These are phyloP conservation scores for Manis javanica DNA, from an alignment of 2,797 vertebrate genomes.

Conservation along the genomic window DNA sequence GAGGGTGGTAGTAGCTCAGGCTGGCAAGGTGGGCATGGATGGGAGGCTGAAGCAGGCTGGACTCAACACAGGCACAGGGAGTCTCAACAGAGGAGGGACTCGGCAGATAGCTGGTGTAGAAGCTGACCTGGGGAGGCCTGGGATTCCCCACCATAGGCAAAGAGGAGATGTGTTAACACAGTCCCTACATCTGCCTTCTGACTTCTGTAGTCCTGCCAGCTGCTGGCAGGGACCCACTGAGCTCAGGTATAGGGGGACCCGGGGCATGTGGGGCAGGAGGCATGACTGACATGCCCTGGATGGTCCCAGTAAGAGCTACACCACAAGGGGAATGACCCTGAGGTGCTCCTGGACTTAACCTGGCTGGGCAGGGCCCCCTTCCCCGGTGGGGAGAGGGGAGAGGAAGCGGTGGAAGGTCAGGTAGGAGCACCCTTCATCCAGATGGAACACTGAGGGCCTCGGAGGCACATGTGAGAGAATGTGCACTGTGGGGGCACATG, in stretches of 20 bases:
- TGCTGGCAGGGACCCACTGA: conserved; percentile 12
- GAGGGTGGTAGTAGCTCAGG: not conserved
- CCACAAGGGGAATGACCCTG: not conserved
- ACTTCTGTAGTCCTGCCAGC: conserved; percentile 19
- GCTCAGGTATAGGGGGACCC: not conserved
- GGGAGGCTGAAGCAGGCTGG: not conserved
- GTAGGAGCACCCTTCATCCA: not conserved
- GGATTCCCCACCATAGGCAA: not conserved
- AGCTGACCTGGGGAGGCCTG: not conserved
- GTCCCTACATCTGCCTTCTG: not conserved
- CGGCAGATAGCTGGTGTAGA: not conserved
- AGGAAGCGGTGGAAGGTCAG: no score
- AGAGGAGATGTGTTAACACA: not conserved
- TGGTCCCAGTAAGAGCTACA: conserved; percentile 10
- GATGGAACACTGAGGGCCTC: not conserved
- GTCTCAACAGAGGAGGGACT: not conserved
- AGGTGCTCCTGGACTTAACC: not conserved
- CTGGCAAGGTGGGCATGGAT: rapidly evolving
- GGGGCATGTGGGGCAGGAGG: not conserved
- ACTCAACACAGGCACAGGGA: not conserved
- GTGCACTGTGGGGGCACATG: not conserved
- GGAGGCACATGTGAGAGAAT: not conserved
- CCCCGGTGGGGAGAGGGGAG: no score
- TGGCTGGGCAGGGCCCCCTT: not conserved
- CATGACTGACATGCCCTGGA: conserved; percentile 49